A percentile compares a stretch with the other conserved stretches of the same genome.
These are phyloP conservation scores for Phymastichus coffea DNA, from an alignment of 1,140 invertebrate genomes.

Conservation along the genomic window DNA sequence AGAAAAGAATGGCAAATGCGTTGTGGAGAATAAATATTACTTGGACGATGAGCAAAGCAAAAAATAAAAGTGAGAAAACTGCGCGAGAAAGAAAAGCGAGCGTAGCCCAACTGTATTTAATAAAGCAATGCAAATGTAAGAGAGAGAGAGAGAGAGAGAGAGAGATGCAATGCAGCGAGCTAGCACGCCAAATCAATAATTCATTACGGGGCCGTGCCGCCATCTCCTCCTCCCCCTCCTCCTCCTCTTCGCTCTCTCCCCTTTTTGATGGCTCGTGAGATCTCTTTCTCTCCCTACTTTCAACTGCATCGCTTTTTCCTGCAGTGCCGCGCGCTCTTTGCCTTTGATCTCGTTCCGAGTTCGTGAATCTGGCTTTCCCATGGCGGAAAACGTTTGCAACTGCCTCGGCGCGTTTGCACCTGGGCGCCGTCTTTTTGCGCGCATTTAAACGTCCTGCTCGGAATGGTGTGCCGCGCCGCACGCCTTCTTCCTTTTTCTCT, in stretches of 20 bases:
- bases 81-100: too few species aligned
- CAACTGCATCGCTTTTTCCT: too few species aligned
- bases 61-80: neutral
- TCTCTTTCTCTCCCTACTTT: too few species aligned
- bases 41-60: neutral
- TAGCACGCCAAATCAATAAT: conserved; percentile 24
- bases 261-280: too few species aligned
- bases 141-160: too few species aligned
- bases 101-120: conserved; percentile 14
- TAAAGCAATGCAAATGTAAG: conserved; percentile 27
- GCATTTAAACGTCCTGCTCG: too few species aligned
- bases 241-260: too few species aligned
- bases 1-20: too few species aligned
- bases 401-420: neutral
- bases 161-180: neutral
- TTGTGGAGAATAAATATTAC: too few species aligned
- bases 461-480: neutral
- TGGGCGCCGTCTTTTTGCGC: neutral
- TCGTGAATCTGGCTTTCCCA: conserved; percentile 13
- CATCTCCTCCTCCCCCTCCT: neutral
- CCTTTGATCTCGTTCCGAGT: conserved; percentile 24
- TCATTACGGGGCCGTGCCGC: conserved; percentile 22
- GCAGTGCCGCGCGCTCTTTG: too few species aligned
- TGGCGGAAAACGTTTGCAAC: conserved; percentile 6
- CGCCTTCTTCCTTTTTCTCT: neutral